Conservation (phyloP, 2,797 vertebrate genomes). For the Sorex maritimensis region DNA sequence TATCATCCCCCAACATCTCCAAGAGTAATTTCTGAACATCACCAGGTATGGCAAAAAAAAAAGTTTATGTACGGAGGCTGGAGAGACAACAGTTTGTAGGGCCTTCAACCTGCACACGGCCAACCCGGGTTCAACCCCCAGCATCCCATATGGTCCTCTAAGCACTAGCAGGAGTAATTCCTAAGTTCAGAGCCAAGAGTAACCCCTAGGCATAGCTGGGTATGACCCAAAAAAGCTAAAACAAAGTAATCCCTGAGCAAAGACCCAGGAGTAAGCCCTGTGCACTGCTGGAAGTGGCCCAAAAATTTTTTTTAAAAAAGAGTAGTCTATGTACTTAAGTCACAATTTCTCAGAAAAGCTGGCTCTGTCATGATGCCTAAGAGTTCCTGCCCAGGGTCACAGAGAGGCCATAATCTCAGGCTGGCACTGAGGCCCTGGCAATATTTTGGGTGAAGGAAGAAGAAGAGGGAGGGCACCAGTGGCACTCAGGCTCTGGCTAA, state of each 20-base stretch:
- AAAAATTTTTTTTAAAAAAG: no score
- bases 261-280: no score
- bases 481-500: background rate
- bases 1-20: background rate
- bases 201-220: no score
- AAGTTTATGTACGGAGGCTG: background rate
- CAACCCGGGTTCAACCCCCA: no score
- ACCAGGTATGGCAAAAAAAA: background rate
- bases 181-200: no score
- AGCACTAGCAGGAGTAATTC: no score
- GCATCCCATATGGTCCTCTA: no score
- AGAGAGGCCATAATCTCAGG: constrained; percentile 17
- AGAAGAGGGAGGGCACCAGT: background rate
- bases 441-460: background rate
- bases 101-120: background rate
- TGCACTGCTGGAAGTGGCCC: no score
- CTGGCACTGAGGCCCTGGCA: background rate
- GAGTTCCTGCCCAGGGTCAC: background rate
- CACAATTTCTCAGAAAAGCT: background rate
- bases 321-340: no score
- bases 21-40: background rate
- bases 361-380: background rate
- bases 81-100: background rate
- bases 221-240: no score
- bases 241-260: no score